A percentile compares a stretch with the other conserved stretches of the same genome.
Evolutionary conservation across 2,797 vertebrate genomes (phyloP).

Genomic region (Protosalanx chinensis): DNA sequence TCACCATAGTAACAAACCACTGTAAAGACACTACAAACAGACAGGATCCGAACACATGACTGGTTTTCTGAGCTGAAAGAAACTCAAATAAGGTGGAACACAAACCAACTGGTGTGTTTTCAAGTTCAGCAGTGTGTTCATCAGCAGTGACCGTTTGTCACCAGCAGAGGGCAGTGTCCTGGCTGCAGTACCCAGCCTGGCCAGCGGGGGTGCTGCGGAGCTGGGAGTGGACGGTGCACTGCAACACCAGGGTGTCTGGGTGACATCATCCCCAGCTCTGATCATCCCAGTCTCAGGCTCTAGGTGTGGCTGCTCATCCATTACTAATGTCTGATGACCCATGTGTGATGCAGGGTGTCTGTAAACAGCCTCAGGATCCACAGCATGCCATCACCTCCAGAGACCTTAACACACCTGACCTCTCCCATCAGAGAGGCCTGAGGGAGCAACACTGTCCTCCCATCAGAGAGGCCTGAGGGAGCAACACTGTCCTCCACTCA

Average conservation of each 20-base stretch:
- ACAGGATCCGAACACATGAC: not conserved
- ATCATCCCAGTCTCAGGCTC: slow-evolving; percentile 40
- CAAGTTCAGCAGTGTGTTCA: not conserved
- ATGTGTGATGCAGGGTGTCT: not conserved
- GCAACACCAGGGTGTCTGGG: slow-evolving; percentile 46
- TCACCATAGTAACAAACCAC: not conserved
- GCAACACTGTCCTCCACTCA: slow-evolving; percentile 41
- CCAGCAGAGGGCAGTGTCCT: slow-evolving; percentile 46
- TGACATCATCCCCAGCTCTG: slow-evolving; percentile 47
- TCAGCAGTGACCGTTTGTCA: slow-evolving; percentile 57
- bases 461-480: slow-evolving; percentile 35
- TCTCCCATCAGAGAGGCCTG: slow-evolving; percentile 25
- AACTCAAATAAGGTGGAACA: slow-evolving; percentile 35
- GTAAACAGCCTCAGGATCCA: not conserved
- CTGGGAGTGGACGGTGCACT: slow-evolving; percentile 46
- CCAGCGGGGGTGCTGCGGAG: slow-evolving; percentile 53
- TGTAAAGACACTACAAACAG: not conserved
- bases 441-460: slow-evolving; percentile 30
- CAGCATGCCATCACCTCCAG: not conserved
- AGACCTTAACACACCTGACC: slow-evolving; percentile 16
- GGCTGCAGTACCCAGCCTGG: slow-evolving; percentile 63
- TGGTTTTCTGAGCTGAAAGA: not conserved
- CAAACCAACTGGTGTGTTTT: slow-evolving; percentile 43
- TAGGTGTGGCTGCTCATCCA: slow-evolving; percentile 44
- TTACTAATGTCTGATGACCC: slow-evolving; percentile 18